Conservation (phyloP, 2,113 vertebrate genomes). For the Tupaia tana region DNA sequence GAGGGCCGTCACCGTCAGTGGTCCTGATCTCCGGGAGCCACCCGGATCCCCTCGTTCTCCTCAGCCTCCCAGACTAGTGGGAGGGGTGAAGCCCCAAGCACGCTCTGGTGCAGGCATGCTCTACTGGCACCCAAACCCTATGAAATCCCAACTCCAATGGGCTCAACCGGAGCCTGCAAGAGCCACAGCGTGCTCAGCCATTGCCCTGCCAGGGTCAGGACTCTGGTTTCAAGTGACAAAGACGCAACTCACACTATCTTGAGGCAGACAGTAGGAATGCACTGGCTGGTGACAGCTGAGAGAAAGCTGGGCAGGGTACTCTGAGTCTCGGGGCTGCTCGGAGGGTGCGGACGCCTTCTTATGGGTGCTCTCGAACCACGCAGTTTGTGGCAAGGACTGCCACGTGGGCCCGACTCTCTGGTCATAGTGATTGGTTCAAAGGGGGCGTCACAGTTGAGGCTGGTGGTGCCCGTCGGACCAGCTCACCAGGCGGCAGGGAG, state of each 20-base stretch:
- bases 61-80: background rate
- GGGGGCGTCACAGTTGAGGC: too few relatives aligned
- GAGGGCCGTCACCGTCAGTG: background rate
- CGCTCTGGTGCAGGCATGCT: background rate
- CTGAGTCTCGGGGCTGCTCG: background rate
- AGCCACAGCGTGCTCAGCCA: background rate
- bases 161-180: background rate
- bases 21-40: background rate
- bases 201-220: background rate
- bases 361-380: background rate
- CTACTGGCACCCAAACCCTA: accelerated
- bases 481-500: accelerated
- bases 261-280: background rate
- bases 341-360: background rate
- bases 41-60: background rate
- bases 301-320: background rate
- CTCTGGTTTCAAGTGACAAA: background rate
- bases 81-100: background rate
- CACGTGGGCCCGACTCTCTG: background rate
- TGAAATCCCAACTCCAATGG: accelerated
- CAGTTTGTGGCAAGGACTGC: background rate
- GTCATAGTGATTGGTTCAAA: background rate
- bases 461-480: background rate
- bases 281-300: background rate
- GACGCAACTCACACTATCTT: background rate